A percentile compares a stretch with the other conserved stretches of the same genome.
Conservation (phyloP, 2,888 invertebrate genomes). For the Trachelus troglodyta region DNA sequence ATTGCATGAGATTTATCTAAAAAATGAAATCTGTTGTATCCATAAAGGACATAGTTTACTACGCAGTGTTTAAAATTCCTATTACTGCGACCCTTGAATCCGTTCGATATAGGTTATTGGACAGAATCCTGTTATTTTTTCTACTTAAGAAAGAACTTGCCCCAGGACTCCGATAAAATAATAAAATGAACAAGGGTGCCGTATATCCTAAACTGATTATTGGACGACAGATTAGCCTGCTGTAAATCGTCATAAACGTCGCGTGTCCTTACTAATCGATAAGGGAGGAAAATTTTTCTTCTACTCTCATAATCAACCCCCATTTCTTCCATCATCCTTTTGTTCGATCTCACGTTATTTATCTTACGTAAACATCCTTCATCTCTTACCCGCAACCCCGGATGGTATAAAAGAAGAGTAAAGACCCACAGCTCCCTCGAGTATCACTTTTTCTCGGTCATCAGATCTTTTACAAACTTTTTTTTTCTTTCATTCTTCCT, state of each 20-base stretch:
- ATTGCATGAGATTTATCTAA: neutral
- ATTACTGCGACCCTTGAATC: too few relatives aligned
- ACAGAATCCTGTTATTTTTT: too few relatives aligned
- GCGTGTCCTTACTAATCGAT: neutral
- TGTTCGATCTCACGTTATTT: neutral
- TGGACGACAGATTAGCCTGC: too few relatives aligned
- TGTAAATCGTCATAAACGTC: too few relatives aligned
- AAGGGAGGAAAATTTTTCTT: neutral
- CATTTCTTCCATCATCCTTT: neutral
- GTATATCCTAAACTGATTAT: neutral
- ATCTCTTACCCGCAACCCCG: neutral
- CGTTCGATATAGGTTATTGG: too few relatives aligned
- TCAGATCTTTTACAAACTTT: too few relatives aligned
- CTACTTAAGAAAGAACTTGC: too few relatives aligned
- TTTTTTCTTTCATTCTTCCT: too few relatives aligned
- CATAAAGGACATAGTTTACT: neutral
- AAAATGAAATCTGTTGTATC: neutral
- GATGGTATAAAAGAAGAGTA: too few relatives aligned
- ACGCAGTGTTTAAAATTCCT: neutral
- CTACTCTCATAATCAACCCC: neutral
- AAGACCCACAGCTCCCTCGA: too few relatives aligned
- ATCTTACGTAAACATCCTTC: neutral
- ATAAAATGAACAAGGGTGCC: neutral
- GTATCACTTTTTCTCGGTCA: too few relatives aligned
- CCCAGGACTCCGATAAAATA: too few relatives aligned